Conservation (phyloP, 2,797 vertebrate species). For the Periophthalmus magnuspinnatus region DNA sequence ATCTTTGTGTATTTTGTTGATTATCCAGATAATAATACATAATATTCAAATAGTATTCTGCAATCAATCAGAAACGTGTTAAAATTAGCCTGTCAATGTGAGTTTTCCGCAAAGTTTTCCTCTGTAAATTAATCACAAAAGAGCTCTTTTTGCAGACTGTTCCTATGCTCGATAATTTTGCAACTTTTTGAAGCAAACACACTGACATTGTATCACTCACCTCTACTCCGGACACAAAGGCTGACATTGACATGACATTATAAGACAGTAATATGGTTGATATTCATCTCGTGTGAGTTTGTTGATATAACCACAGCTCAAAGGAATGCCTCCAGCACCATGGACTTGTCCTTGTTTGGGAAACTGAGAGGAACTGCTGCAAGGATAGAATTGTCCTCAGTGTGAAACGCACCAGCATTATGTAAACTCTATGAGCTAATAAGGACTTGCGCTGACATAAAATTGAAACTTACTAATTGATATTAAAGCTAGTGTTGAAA, state of each 20-base stretch:
- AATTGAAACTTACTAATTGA: neutral
- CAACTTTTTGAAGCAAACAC: neutral
- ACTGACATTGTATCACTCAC: neutral
- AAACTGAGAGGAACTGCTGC: slow-evolving; percentile 11
- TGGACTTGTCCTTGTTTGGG: slow-evolving; percentile 71
- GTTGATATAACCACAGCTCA: slow-evolving; percentile 67
- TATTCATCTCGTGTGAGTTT: slow-evolving; percentile 39
- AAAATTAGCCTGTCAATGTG: neutral
- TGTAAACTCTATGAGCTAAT: neutral
- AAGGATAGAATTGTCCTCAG: slow-evolving; percentile 25
- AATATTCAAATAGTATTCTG: neutral
- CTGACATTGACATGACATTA: slow-evolving; percentile 12
- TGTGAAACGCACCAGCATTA: neutral
- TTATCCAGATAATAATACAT: neutral
- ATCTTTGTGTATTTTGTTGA: neutral
- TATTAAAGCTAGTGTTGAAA: neutral
- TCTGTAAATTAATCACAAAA: neutral
- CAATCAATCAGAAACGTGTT: neutral
- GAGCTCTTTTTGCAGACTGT: neutral
- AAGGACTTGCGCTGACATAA: neutral
- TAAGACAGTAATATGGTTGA: slow-evolving; percentile 31
- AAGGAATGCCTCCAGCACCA: slow-evolving; percentile 39
- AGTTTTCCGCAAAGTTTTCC: neutral
- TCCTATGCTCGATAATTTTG: too few relatives aligned
- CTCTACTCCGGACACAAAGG: slow-evolving; percentile 15